Base-by-base conservation (phyloP, 2,113 vertebrate species). In the Pteronura brasiliensis region DNA sequence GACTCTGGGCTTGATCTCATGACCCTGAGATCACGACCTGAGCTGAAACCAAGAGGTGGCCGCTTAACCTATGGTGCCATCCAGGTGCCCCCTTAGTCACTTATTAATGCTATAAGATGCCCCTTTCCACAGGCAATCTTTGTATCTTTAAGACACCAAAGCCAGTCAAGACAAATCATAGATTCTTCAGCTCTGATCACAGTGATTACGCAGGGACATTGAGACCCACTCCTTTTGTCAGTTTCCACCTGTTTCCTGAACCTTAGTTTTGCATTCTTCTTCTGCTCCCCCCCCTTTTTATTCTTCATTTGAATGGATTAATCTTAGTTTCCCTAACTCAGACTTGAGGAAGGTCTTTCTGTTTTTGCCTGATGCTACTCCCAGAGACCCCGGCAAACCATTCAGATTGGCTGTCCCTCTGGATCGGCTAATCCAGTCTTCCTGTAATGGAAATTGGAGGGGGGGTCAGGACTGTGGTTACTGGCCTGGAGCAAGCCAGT, bases 291-390 rank as follows among this genome's bases (percentile, higher is more conserved):
- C 31, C 17, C 0, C 6, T 29, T 77, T 92, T 15, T 71, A 2
- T 21, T 93, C 36, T 72, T 85, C 44, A 5, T 42, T 59, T 34
- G 42, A 96, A 71, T 52, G 15, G 27, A 76, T 20, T 52, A 31
- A 59, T 65, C 69, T 88, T 81, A 36, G 1, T 88, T 93, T 93
- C 90, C 74, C 21, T 74, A 67, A 77, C 17, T 88, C 44, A 57
- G 86, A 65, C 23, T 67, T 88, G 20, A 81, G 7, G 8, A 31
- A 84, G 7, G 11, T 27, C 12, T 96, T 95, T 72, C 10, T 77
- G 23, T 39, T 59, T 94, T 71, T 52, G 15, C 8, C 42, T 9
- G 25, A 7, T 71, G 86, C 61, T 89, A 13, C 82, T 79, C 31
- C 10, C 23, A 81, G 42, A 88, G 18, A 42, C 17, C 27, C 29